A percentile compares a stretch with the other conserved stretches of the same genome.
Evolutionary conservation across 2,888 invertebrate species (phyloP).

Genomic region (Azorinus chamasolen): DNA sequence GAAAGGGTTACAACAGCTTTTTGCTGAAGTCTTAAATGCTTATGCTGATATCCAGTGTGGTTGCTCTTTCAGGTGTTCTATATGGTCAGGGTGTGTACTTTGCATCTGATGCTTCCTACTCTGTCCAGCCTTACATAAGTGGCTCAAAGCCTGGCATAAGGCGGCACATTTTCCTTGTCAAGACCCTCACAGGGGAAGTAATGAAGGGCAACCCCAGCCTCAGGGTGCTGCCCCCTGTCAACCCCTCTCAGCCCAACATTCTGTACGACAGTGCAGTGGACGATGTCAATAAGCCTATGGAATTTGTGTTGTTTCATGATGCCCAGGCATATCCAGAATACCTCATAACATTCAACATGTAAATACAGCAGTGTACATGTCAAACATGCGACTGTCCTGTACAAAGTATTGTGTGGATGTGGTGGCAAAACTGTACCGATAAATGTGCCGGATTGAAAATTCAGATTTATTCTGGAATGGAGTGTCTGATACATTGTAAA

Average conservation of each 20-base stretch:
- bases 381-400: too few species aligned
- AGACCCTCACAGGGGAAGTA: conserved; percentile 71
- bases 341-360: conserved; percentile 69
- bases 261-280: conserved; percentile 78
- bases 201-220: conserved; percentile 59
- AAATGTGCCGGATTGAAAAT: too few species aligned
- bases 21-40: too few species aligned
- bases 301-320: conserved; percentile 81
- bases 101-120: conserved; percentile 74
- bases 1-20: too few species aligned
- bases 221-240: conserved; percentile 66
- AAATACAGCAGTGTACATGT: too few species aligned
- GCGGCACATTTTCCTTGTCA: conserved; percentile 68
- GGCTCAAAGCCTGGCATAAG: conserved; percentile 45
- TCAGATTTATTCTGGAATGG: too few species aligned
- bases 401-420: too few species aligned
- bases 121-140: conserved; percentile 57
- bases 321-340: conserved; percentile 81
- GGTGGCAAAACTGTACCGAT: too few species aligned
- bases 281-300: conserved; percentile 63
- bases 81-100: conserved; percentile 81
- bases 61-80: conserved; percentile 31
- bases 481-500: too few species aligned
- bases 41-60: too few species aligned
- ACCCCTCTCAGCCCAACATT: conserved; percentile 31